Conservation (phyloP, 1,140 invertebrate species). For the Drosophila arawakana region DNA sequence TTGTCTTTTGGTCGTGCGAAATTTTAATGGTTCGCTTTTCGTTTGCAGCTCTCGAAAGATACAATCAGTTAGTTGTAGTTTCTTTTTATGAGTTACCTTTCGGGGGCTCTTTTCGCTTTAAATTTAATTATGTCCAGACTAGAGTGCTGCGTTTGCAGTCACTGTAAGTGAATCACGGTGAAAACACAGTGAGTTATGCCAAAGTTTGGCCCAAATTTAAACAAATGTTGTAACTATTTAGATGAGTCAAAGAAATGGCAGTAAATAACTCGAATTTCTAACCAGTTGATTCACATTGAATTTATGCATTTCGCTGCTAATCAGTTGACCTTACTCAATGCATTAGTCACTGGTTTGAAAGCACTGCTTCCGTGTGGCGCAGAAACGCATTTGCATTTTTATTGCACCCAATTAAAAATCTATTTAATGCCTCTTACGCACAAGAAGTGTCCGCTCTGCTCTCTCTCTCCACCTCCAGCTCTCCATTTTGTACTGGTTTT, state of each 20-base stretch:
- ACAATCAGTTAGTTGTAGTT: constrained; percentile 46
- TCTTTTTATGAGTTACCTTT: constrained; percentile 70
- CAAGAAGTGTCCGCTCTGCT: background rate
- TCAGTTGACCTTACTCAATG: background rate
- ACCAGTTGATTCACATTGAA: constrained; percentile 17
- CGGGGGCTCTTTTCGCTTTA: constrained; percentile 54
- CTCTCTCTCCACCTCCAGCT: background rate
- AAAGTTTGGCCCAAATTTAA: constrained; percentile 45
- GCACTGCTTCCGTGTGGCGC: constrained; percentile 16
- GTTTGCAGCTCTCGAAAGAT: constrained; percentile 54
- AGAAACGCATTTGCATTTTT: constrained; percentile 48
- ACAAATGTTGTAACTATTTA: constrained; percentile 1
- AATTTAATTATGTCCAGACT: constrained; percentile 62
- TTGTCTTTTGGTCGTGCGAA: constrained; percentile 67
- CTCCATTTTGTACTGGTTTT: constrained; percentile 1
- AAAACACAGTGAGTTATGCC: constrained; percentile 42
- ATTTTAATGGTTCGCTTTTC: constrained; percentile 75
- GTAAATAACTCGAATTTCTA: background rate
- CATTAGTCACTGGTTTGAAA: constrained; percentile 12
- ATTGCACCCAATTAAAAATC: constrained; percentile 74
- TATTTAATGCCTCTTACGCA: constrained; percentile 60
- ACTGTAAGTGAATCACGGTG: constrained; percentile 28
- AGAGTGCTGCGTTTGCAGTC: constrained; percentile 22
- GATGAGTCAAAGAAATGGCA: constrained; percentile 26
- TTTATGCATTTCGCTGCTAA: background rate